Percentiles rank a stretch among this genome's conserved stretches.
Evolutionary conservation across 2,888 invertebrate species (phyloP).

Genomic region (Stegana nigrithorax): DNA sequence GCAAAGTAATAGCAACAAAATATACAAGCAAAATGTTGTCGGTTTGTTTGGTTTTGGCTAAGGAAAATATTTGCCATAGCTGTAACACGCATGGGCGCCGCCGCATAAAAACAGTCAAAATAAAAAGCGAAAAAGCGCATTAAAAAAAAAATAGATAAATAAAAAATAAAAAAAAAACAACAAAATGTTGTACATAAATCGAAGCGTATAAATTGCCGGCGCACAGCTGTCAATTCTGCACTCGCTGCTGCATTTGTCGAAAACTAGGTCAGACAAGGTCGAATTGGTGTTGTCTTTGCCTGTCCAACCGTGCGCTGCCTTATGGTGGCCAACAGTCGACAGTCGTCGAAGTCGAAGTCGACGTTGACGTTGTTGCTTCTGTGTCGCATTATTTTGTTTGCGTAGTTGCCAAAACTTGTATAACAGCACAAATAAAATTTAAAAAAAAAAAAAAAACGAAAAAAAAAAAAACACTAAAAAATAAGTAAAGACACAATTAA

Average conservation of each 20-base stretch:
- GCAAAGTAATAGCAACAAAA: too few relatives aligned
- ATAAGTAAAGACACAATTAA: too few relatives aligned
- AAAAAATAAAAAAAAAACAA: too few relatives aligned
- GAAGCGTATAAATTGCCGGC: conserved; percentile 52
- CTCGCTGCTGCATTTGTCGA: conserved; percentile 37
- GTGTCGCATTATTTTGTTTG: neutral
- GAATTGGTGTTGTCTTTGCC: conserved; percentile 44
- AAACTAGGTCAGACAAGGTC: conserved; percentile 67
- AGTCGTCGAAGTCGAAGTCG: neutral
- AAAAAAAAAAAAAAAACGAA: neutral
- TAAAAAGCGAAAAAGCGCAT: conserved; percentile 19
- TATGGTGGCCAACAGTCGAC: neutral
- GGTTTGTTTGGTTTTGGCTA: conserved; percentile 31
- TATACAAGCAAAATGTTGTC: too few relatives aligned
- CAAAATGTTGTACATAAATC: conserved; percentile 33
- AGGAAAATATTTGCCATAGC: conserved; percentile 31
- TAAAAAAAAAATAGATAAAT: conserved; percentile 12
- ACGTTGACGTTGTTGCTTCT: neutral
- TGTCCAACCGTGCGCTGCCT: too few relatives aligned
- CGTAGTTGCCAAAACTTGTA: too few relatives aligned
- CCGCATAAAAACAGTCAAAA: conserved; percentile 31
- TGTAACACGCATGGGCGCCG: conserved; percentile 42
- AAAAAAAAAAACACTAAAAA: too few relatives aligned
- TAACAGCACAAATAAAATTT: neutral
- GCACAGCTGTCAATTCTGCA: conserved; percentile 54